These are phyloP conservation scores for Gallinago nigripennis DNA, from an alignment of 2,797 vertebrate genomes.

Conservation along the genomic window DNA sequence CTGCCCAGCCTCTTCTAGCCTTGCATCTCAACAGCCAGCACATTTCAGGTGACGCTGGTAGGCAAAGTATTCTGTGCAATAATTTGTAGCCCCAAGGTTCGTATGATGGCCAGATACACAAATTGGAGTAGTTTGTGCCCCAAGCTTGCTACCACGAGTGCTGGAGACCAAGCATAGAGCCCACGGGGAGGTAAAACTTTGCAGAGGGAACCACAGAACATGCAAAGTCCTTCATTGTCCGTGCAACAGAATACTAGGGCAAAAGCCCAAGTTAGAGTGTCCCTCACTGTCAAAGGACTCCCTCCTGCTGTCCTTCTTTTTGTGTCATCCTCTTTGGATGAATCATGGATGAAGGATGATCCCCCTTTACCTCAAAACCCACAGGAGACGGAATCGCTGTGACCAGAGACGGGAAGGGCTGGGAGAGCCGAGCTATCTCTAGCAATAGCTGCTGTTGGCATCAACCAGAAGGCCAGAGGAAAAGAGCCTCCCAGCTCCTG, in stretches of 20 bases:
- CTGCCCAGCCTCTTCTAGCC: background rate
- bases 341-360: background rate
- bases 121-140: background rate
- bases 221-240: background rate
- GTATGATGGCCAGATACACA: background rate
- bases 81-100: background rate
- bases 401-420: background rate
- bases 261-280: background rate
- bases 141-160: background rate
- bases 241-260: background rate
- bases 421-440: background rate
- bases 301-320: background rate
- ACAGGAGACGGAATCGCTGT: background rate
- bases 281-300: background rate
- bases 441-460: slow-evolving; percentile 3
- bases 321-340: background rate
- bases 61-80: background rate
- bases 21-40: background rate
- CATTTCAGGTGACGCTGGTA: background rate
- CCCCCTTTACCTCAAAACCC: background rate
- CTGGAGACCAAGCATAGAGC: background rate
- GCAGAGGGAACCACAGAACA: background rate
- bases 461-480: background rate
- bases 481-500: slow-evolving; percentile 7
- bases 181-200: background rate